Base-by-base conservation (phyloP, 2,888 invertebrate genomes). In the Eristalis arbustorum region DNA sequence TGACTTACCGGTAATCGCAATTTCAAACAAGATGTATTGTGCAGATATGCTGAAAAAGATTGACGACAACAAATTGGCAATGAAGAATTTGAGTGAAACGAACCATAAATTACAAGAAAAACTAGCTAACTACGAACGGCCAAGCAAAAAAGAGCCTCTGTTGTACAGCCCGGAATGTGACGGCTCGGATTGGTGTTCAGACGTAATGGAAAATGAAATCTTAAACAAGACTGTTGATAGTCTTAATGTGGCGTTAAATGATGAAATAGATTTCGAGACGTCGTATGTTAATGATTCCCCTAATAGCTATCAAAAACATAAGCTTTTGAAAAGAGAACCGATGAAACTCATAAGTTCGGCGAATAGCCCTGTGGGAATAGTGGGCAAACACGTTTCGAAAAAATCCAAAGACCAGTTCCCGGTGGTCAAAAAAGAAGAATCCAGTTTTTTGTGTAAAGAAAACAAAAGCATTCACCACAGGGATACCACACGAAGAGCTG, bases 221-320 rank as follows among this genome's bases (percentile, higher is more conserved):
- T 18, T 49, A 18, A 49, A 49, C 49, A 49, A 49, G 49, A 49
- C 49, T 18, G 10, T 89, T 77, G 77, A 75, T 74, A 4, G 87
- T 90, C 0, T 91, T 64, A 92, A 92, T 79, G 90, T 90, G 66
- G 92, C 92, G 0, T 34, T 92, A 3, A 90, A 90, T 76, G 89
- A 89, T 59, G 89, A 90, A 23, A 84, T 88, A 28, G 73, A 89
- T 56, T 89, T 90, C 73, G 90, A 90, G 6, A 77, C 88, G 0
- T 89, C 89, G 25, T 85, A 87, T 76, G 88, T 88, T 18, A 72
- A 56, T 3, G 88, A 84, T 63, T 75, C 64, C 28, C 69, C 84
- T 14, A 31, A 63, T 3, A 78, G 34, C 13, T 25, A 31, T 2
- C 77, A 77, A n/a, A n/a, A 82, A 1, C 66, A 69, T 57, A 31